Evolutionary conservation across 1,140 invertebrate species (phyloP).

Genomic region (Venturia canescens): DNA sequence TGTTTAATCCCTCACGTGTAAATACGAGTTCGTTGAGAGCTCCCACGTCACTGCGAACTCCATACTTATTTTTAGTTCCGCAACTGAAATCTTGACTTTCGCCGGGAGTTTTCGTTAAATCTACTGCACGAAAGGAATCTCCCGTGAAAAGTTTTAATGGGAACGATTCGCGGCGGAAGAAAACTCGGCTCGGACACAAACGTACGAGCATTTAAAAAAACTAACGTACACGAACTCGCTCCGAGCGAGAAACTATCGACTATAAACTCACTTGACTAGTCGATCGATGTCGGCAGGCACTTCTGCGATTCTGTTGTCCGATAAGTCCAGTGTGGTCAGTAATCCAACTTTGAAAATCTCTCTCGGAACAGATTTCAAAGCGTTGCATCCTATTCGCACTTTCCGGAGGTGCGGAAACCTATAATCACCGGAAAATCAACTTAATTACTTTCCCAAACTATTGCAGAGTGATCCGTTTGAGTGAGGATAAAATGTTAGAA

Average conservation of each 20-base stretch:
- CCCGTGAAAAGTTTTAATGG: slow-evolving; percentile 32
- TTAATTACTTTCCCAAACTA: neutral
- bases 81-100: slow-evolving; percentile 15
- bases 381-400: slow-evolving; percentile 80
- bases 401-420: slow-evolving; percentile 78
- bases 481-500: too few relatives aligned
- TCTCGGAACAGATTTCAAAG: slow-evolving; percentile 78
- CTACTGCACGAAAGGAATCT: slow-evolving; percentile 8
- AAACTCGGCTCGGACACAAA: neutral
- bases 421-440: slow-evolving; percentile 32
- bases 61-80: neutral
- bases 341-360: slow-evolving; percentile 79
- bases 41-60: neutral
- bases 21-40: neutral
- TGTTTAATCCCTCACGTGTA: neutral
- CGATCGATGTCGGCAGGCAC: slow-evolving; percentile 80
- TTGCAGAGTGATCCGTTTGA: too few relatives aligned
- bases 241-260: slow-evolving; percentile 48
- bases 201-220: neutral
- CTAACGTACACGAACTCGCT: neutral
- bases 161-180: slow-evolving; percentile 24
- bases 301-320: slow-evolving; percentile 81
- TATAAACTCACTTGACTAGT: slow-evolving; percentile 81
- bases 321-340: slow-evolving; percentile 83
- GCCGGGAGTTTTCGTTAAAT: neutral